Evolutionary conservation across 1,140 invertebrate species (phyloP).

Genomic region (Mercenaria mercenaria): DNA sequence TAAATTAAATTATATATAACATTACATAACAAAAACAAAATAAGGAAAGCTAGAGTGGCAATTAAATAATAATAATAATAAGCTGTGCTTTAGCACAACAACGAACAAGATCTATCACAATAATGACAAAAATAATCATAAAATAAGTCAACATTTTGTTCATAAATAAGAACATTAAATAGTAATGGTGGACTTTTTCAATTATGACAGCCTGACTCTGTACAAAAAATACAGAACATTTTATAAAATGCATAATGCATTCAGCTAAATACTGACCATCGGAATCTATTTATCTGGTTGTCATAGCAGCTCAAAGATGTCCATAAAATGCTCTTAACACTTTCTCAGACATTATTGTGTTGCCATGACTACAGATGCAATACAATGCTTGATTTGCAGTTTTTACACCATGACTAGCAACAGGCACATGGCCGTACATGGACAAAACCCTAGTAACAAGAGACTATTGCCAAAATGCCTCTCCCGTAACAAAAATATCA

Average conservation of each 20-base stretch:
- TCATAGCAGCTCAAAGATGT: background rate
- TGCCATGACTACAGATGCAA: slow-evolving; percentile 37
- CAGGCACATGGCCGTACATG: slow-evolving; percentile 35
- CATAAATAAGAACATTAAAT: slow-evolving; percentile 60
- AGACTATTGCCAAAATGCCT: slow-evolving; percentile 17
- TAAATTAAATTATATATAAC: slow-evolving; percentile 68
- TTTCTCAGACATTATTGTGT: background rate
- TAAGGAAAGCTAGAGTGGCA: slow-evolving; percentile 59
- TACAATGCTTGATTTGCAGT: slow-evolving; percentile 47
- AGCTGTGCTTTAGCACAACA: slow-evolving; percentile 51
- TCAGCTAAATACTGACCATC: slow-evolving; percentile 60
- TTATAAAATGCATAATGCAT: slow-evolving; percentile 52
- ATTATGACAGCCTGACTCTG: slow-evolving; percentile 32
- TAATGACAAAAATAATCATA: slow-evolving; percentile 62
- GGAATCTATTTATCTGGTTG: background rate
- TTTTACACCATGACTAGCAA: slow-evolving; percentile 48
- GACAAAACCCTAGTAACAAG: slow-evolving; percentile 15
- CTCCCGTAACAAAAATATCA: slow-evolving; percentile 12
- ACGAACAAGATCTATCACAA: slow-evolving; percentile 62
- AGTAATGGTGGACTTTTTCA: slow-evolving; percentile 36
- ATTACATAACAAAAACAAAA: slow-evolving; percentile 69
- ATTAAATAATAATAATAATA: slow-evolving; percentile 66
- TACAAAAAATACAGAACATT: slow-evolving; percentile 42
- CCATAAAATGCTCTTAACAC: background rate
- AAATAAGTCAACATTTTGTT: slow-evolving; percentile 64